A percentile compares a stretch with the other conserved stretches of the same genome.
These are phyloP conservation scores for Caradrina clavipalpis DNA, from an alignment of 2,888 invertebrate genomes.

Conservation along the genomic window DNA sequence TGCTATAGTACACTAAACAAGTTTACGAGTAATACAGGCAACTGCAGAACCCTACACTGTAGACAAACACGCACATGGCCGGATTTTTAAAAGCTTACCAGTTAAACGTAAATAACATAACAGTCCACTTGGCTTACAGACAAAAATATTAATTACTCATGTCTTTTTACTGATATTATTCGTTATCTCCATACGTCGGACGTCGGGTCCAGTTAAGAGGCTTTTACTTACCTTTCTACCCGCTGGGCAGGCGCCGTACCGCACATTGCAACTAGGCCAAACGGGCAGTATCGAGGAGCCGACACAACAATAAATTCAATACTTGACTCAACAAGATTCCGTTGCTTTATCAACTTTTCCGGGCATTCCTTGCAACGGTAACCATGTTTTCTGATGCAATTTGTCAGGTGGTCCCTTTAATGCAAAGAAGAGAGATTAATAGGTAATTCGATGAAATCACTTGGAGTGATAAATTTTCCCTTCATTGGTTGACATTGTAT, in stretches of 20 bases:
- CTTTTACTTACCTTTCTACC: constrained; percentile 51
- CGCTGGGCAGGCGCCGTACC: constrained; percentile 27
- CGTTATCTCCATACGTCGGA: constrained; percentile 30
- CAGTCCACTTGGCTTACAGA: constrained; percentile 13
- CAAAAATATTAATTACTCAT: constrained; percentile 17
- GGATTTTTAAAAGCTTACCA: too few relatives aligned
- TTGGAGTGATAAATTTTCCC: too few relatives aligned
- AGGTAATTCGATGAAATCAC: too few relatives aligned
- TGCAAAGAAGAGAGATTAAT: too few relatives aligned
- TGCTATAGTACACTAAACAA: too few relatives aligned
- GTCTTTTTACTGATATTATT: constrained; percentile 36
- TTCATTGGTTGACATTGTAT: too few relatives aligned
- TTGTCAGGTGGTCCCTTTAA: not conserved
- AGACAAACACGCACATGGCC: too few relatives aligned
- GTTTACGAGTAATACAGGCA: too few relatives aligned
- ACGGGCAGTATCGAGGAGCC: constrained; percentile 25
- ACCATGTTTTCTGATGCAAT: not conserved
- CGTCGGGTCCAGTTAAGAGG: constrained; percentile 16
- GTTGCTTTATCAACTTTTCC: constrained; percentile 24
- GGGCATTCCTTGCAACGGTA: constrained; percentile 17
- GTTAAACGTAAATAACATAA: constrained; percentile 7
- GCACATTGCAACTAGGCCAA: constrained; percentile 53
- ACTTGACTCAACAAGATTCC: constrained; percentile 52
- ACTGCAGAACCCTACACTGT: too few relatives aligned
- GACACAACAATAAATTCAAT: constrained; percentile 48